Conservation (phyloP, 2,888 invertebrate genomes). For the Brachyopa scutellaris region DNA sequence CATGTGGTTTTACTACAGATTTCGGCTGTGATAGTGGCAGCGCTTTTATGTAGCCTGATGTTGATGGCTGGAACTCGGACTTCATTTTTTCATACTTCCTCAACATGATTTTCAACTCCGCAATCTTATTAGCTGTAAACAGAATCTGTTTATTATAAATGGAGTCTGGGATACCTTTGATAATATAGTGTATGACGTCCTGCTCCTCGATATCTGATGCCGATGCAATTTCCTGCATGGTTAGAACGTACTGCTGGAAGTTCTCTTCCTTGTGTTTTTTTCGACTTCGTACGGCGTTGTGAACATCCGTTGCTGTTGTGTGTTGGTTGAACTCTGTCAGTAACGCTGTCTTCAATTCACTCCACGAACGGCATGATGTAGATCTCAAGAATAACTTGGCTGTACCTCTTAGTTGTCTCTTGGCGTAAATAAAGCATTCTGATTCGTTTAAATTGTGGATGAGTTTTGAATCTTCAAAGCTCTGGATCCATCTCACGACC, state of each 20-base stretch:
- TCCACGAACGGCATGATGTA: conserved; percentile 5
- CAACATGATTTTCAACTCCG: conserved; percentile 7
- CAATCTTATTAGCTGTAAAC: conserved; percentile 17
- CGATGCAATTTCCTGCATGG: conserved; percentile 29
- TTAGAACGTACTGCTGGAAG: conserved; percentile 4
- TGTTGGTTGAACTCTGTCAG: conserved; percentile 8
- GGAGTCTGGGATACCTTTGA: conserved; percentile 22
- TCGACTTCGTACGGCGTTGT: conserved; percentile 2
- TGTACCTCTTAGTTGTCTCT: no score
- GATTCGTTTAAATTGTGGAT: conserved; percentile 16
- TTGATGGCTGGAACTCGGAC: conserved; percentile 4
- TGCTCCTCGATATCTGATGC: conserved; percentile 28
- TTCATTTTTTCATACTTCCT: conserved; percentile 33
- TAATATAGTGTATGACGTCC: conserved; percentile 20
- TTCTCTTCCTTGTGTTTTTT: conserved; percentile 15
- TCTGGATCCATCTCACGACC: conserved; percentile 18
- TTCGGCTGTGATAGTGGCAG: not conserved
- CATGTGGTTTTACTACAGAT: not conserved
- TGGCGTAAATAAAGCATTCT: conserved; percentile 15
- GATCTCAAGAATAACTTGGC: no score
- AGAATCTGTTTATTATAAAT: conserved; percentile 28
- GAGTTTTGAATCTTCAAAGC: conserved; percentile 14
- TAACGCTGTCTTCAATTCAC: conserved; percentile 1
- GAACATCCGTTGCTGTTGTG: not conserved
- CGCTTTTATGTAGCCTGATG: not conserved